These are phyloP conservation scores for Cromileptes altivelis DNA, from an alignment of 2,113 vertebrate species.

Conservation along the genomic window DNA sequence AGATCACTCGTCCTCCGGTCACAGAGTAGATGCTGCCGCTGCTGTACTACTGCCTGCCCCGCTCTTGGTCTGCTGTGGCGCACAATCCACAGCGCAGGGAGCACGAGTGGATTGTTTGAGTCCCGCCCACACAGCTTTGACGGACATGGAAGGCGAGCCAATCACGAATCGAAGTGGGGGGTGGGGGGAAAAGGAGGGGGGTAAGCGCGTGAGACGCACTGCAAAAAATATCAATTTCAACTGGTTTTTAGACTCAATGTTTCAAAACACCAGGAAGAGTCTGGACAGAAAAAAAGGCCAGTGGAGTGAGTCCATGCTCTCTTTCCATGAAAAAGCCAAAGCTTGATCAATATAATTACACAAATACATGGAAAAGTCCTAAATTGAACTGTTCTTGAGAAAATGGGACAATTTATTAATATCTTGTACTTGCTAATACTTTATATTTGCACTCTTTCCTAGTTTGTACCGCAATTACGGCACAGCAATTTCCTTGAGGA, in stretches of 20 bases:
- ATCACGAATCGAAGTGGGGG: slow-evolving; percentile 40
- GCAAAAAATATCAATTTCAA: slow-evolving; percentile 49
- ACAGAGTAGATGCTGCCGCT: slow-evolving; percentile 42
- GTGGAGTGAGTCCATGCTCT: background rate
- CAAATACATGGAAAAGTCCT: background rate
- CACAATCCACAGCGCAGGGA: slow-evolving; percentile 61
- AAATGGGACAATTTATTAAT: no score
- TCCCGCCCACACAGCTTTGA: slow-evolving; percentile 74
- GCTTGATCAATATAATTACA: background rate
- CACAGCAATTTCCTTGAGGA: background rate
- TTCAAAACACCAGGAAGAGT: background rate
- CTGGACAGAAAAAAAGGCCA: background rate
- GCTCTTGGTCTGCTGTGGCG: slow-evolving; percentile 65
- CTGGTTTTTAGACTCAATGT: background rate
- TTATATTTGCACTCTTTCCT: no score
- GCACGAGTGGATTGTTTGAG: slow-evolving; percentile 78
- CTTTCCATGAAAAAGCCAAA: background rate
- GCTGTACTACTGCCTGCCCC: slow-evolving; percentile 47
- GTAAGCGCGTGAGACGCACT: slow-evolving; percentile 22
- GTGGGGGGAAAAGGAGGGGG: background rate
- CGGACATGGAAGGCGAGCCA: slow-evolving; percentile 64
- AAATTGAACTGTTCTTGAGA: background rate
- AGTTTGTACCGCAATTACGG: background rate
- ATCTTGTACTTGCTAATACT: background rate
- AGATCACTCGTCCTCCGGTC: slow-evolving; percentile 41